These are phyloP conservation scores for Megaceryle torquata DNA, from an alignment of 2,113 vertebrate species.

Conservation along the genomic window DNA sequence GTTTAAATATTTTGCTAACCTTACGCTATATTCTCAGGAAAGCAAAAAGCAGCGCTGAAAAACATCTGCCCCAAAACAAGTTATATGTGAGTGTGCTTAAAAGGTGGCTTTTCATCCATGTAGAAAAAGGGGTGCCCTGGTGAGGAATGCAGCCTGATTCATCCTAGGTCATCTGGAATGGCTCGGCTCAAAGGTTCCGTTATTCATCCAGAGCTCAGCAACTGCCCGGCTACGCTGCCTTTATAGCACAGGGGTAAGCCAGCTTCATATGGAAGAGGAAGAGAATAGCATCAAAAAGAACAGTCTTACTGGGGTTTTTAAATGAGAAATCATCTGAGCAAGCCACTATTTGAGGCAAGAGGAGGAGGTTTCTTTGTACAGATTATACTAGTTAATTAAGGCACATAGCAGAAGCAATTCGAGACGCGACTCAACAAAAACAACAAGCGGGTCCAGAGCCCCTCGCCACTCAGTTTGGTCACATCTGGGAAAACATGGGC, in stretches of 20 bases:
- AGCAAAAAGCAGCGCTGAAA: conserved; percentile 10
- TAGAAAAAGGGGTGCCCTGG: background rate
- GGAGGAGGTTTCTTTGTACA: background rate
- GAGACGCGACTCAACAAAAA: background rate
- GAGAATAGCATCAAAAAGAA: conserved; percentile 20
- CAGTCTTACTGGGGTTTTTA: background rate
- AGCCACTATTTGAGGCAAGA: background rate
- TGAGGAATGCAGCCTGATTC: background rate
- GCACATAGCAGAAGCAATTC: background rate
- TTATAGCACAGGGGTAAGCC: background rate
- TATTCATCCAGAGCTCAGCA: background rate
- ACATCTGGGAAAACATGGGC: background rate
- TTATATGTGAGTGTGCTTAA: background rate
- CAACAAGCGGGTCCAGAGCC: background rate
- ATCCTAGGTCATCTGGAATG: background rate
- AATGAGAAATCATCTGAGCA: background rate
- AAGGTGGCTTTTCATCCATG: background rate
- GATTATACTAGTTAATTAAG: background rate
- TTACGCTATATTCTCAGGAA: background rate
- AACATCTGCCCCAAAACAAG: conserved; percentile 39
- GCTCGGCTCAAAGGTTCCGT: background rate
- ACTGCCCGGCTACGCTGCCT: fast-evolving
- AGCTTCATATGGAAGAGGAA: background rate
- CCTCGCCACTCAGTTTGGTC: background rate
- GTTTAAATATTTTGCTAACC: conserved; percentile 56